Conservation (phyloP, 2,113 vertebrate species). For the Hipposideros armiger region DNA sequence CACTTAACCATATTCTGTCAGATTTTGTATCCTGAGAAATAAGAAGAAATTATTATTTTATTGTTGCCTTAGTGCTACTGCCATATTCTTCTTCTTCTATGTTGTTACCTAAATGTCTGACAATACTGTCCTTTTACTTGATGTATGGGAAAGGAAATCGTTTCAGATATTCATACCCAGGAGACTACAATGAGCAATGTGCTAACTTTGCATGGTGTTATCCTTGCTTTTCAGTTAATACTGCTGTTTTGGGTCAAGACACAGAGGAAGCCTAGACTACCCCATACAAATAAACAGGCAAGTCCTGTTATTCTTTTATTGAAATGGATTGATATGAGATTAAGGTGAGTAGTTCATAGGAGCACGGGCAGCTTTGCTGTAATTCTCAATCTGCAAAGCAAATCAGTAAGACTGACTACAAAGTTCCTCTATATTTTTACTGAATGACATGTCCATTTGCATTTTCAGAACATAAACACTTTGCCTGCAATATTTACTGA, state of each 20-base stretch:
- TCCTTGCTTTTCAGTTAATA: background rate
- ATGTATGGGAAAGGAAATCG: background rate
- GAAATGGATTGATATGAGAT: background rate
- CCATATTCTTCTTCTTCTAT: background rate
- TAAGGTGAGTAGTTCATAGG: background rate
- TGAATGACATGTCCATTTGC: background rate
- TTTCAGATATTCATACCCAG: background rate
- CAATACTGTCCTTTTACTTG: background rate
- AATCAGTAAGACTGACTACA: background rate
- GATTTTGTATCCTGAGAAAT: background rate
- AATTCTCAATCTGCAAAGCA: background rate
- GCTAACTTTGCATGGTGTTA: background rate
- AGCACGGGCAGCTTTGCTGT: background rate
- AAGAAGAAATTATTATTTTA: background rate
- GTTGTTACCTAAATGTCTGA: background rate
- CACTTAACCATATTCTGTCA: background rate
- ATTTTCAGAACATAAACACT: background rate
- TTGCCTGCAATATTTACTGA: background rate
- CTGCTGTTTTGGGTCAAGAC: background rate
- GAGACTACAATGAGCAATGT: background rate
- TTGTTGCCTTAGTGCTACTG: background rate
- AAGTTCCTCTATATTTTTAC: background rate
- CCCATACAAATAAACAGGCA: background rate
- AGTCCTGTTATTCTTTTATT: background rate
- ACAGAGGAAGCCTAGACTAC: background rate